Percentiles rank a stretch among this genome's conserved stretches.
These are phyloP conservation scores for Drosophila rellima DNA, from an alignment of 2,888 invertebrate species.

Conservation along the genomic window DNA sequence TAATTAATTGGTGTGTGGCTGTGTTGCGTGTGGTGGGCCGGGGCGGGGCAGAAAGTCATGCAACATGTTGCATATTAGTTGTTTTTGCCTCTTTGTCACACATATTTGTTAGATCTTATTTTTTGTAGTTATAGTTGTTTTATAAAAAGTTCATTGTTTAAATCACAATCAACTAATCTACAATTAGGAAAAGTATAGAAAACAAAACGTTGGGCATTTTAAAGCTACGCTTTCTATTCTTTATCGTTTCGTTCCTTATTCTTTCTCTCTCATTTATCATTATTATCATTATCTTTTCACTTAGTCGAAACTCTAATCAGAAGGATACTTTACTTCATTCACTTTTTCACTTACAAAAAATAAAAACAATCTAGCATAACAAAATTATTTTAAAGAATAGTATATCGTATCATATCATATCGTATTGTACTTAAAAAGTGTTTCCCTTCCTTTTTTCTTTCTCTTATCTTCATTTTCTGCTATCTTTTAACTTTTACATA, in stretches of 20 bases:
- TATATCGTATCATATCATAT: conserved; percentile 34
- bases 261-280: background rate
- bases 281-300: conserved; percentile 7
- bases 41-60: conserved; percentile 49
- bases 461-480: conserved; percentile 35
- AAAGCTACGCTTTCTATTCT: conserved; percentile 66
- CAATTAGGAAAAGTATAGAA: conserved; percentile 38
- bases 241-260: conserved; percentile 24
- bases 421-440: conserved; percentile 49
- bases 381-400: conserved; percentile 42
- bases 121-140: conserved; percentile 18
- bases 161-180: conserved; percentile 37
- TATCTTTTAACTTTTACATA: conserved; percentile 18
- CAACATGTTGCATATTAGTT: conserved; percentile 48
- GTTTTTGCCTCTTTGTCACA: conserved; percentile 42
- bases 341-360: conserved; percentile 41
- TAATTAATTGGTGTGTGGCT: conserved; percentile 59
- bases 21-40: conserved; percentile 42
- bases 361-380: conserved; percentile 46
- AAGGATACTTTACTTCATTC: conserved; percentile 41
- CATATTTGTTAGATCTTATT: conserved; percentile 11
- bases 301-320: conserved; percentile 48
- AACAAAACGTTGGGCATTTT: conserved; percentile 46
- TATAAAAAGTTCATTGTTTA: conserved; percentile 42
- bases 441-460: conserved; percentile 28